phyloP scores from a whole-genome alignment of 2,797 vertebrate genomes.

The Ctenopoma kingsleyae region DNA sequence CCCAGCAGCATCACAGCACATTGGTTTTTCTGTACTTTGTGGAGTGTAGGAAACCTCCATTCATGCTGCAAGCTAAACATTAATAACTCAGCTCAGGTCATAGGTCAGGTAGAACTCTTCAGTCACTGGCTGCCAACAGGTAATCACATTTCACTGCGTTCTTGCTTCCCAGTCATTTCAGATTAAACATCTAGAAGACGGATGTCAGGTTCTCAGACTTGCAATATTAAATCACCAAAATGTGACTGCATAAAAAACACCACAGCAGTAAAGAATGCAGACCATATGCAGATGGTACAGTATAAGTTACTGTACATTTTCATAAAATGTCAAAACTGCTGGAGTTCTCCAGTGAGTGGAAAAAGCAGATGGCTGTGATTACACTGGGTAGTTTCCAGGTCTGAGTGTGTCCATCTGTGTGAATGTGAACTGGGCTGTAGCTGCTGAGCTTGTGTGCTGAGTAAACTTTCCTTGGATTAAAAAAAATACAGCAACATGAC shows the following conservation, averaged over 20 bases:
- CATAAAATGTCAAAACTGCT: no score
- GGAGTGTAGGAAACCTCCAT: not conserved
- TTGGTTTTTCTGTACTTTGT: slow-evolving; percentile 4
- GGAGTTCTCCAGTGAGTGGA: not conserved
- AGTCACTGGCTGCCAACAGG: slow-evolving; percentile 5
- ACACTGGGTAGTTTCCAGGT: slow-evolving; percentile 22
- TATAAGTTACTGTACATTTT: no score
- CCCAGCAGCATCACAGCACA: slow-evolving; percentile 25
- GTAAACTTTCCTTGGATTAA: slow-evolving; percentile 30
- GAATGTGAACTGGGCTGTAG: slow-evolving; percentile 21
- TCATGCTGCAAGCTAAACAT: not conserved
- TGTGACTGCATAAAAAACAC: not conserved
- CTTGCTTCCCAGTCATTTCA: slow-evolving; percentile 6
- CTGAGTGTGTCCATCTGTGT: slow-evolving; percentile 37
- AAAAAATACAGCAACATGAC: slow-evolving; percentile 21
- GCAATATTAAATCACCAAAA: slow-evolving; percentile 20
- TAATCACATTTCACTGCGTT: slow-evolving; percentile 13
- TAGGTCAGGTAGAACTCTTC: slow-evolving; percentile 2
- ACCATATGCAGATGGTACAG: no score
- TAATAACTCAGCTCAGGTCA: slow-evolving; percentile 12
- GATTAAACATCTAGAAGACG: slow-evolving; percentile 3
- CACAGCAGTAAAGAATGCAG: slow-evolving; percentile 2
- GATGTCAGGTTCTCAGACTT: not conserved
- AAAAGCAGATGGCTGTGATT: slow-evolving; percentile 16
- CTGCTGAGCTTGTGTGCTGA: slow-evolving; percentile 34